A percentile compares a stretch with the other conserved stretches of the same genome.
phyloP scores from a whole-genome alignment of 2,888 invertebrate genomes.

The Parelbella ahira region DNA sequence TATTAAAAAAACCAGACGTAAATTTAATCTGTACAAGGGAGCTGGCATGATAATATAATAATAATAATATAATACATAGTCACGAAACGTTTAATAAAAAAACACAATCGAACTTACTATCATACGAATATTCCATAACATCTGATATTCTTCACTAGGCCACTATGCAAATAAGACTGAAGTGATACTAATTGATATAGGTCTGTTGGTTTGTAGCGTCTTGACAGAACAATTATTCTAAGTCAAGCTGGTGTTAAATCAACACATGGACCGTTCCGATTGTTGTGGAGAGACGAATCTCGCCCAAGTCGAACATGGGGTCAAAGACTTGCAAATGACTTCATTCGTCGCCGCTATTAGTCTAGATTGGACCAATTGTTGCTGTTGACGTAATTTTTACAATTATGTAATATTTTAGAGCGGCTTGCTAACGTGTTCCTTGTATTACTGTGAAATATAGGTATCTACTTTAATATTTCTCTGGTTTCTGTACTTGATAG shows the following conservation, averaged over 20 bases:
- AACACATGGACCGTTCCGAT: constrained; percentile 34
- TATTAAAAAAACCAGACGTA: too few relatives aligned
- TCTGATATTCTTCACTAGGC: constrained; percentile 21
- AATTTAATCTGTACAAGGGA: too few relatives aligned
- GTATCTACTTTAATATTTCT: too few relatives aligned
- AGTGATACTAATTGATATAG: constrained; percentile 26
- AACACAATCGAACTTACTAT: too few relatives aligned
- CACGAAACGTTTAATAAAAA: too few relatives aligned
- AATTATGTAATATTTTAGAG: constrained; percentile 29
- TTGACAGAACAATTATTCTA: constrained; percentile 22
- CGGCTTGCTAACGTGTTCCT: constrained; percentile 10
- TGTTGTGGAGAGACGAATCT: constrained; percentile 32
- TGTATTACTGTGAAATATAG: constrained; percentile 17
- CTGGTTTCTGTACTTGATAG: too few relatives aligned
- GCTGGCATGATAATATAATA: too few relatives aligned
- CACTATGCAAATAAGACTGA: constrained; percentile 18
- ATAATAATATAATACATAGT: too few relatives aligned
- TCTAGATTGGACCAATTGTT: constrained; percentile 38
- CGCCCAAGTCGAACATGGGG: constrained; percentile 34
- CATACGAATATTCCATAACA: too few relatives aligned
- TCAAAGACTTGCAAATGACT: constrained; percentile 56
- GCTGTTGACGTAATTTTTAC: constrained; percentile 32
- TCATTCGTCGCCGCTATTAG: constrained; percentile 42
- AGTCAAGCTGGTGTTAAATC: constrained; percentile 17
- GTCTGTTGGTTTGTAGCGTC: constrained; percentile 19